Evolutionary conservation across 1,140 invertebrate genomes (phyloP).

Genomic region (Papilio glaucus): DNA sequence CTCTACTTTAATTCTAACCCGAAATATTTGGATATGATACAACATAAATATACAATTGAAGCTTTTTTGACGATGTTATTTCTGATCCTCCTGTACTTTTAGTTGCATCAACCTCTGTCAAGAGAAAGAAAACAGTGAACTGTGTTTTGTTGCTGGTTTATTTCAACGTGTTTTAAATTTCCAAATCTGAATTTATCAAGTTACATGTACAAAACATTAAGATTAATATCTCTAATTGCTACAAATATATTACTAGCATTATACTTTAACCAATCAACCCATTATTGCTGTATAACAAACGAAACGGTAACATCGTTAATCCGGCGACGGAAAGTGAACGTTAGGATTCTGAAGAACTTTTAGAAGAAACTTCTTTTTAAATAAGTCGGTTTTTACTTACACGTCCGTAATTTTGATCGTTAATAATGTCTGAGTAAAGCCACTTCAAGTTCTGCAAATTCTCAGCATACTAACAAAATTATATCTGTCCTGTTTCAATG

Average conservation of each 20-base stretch:
- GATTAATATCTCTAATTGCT: constrained; percentile 40
- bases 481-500: constrained; percentile 58
- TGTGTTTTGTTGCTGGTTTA: background rate
- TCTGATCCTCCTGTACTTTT: background rate
- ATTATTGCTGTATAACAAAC: constrained; percentile 54
- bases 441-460: constrained; percentile 78
- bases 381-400: constrained; percentile 63
- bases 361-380: constrained; percentile 56
- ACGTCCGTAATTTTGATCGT: constrained; percentile 74
- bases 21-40: background rate
- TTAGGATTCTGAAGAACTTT: constrained; percentile 48
- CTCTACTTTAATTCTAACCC: background rate
- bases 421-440: constrained; percentile 74
- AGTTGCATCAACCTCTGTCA: background rate
- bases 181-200: background rate
- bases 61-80: background rate
- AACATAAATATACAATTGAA: background rate
- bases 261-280: constrained; percentile 55
- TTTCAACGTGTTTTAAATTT: background rate
- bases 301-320: constrained; percentile 55
- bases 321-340: constrained; percentile 51
- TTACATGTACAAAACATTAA: constrained; percentile 2
- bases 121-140: background rate
- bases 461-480: constrained; percentile 47
- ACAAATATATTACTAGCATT: constrained; percentile 52